Evolutionary conservation across 2,797 vertebrate species (phyloP), one percentile per base, ranked within the genome.

Genomic region (Rhincodon typus): DNA sequence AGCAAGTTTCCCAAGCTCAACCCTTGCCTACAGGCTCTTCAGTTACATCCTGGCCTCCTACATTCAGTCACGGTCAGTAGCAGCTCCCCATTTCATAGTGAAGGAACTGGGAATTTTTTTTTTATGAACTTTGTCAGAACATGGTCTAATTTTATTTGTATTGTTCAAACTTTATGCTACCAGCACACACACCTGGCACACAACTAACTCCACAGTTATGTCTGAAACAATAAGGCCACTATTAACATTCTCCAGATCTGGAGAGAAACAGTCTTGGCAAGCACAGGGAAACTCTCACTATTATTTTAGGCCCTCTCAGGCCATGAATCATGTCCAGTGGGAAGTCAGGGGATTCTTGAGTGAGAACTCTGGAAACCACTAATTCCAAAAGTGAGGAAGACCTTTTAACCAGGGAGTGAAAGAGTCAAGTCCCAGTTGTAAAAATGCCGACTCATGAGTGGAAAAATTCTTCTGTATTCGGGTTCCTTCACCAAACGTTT

Each of bases 301-400:
- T 90, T 90, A 90, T 62, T 62, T 90, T 90, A 90, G 87, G 53
- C 53, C 87, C 87, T 66, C 30, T 90, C 30, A n/a, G 34, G 53
- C 53, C 87, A 90, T n/a, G 87, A 90, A 90, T 90, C 87, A 90
- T 5, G 17, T 62, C 87, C 87, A 90, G 50, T n/a, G 87, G 87
- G 87, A 90, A 90, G 57, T 90, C 30, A 27, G 87, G 87, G 57
- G 57, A 90, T 90, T 90, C 57, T 90, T 62, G 53, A 62, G 87
- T 90, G 87, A 90, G 53, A 90, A 90, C 57, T n/a, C 87, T 62
- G 87, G 87, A 90, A 90, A 90, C 57, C 87, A 90, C 87, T 62
- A 90, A 90, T 90, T 90, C 30, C 87, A 90, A 90, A 90, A 66
- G 30, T n/a, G 87, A 62, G 53, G 53, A 90, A 90, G 87, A 62